phyloP scores from a whole-genome alignment of 2,797 vertebrate genomes.

The Limosa lapponica region DNA sequence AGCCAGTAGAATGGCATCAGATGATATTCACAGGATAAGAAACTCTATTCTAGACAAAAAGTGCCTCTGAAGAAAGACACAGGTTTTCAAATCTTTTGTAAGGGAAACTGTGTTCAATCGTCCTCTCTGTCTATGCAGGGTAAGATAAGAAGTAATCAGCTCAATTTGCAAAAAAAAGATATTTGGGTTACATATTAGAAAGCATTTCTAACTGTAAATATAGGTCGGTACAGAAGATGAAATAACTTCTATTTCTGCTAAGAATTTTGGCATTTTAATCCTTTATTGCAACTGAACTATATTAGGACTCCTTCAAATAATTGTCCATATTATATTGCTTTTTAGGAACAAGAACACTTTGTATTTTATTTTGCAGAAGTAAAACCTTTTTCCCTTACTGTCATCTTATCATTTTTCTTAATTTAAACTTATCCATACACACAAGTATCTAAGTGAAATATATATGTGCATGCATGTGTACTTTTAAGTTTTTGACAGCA shows the following conservation, averaged over 20 bases:
- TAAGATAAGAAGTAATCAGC: background rate
- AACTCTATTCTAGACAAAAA: background rate
- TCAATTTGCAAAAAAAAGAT: background rate
- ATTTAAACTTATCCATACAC: background rate
- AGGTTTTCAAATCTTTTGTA: background rate
- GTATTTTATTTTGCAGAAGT: background rate
- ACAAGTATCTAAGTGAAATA: slow-evolving; percentile 17
- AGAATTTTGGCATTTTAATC: slow-evolving; percentile 1
- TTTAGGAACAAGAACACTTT: background rate
- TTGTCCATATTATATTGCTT: background rate
- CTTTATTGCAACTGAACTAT: background rate
- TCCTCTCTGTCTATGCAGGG: background rate
- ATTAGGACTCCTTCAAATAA: background rate
- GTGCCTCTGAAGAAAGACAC: background rate
- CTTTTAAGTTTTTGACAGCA: slow-evolving; percentile 31
- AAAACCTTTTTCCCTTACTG: background rate
- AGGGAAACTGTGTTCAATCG: background rate
- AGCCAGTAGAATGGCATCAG: background rate
- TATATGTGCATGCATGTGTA: background rate
- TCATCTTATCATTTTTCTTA: background rate
- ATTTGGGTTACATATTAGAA: background rate
- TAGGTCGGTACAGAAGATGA: background rate
- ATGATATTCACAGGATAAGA: background rate
- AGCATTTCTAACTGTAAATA: background rate
- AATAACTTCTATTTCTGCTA: background rate